Percentiles rank a stretch among this genome's conserved stretches.
Conservation (phyloP, 2,888 invertebrate genomes). For the Cryptus armator region DNA sequence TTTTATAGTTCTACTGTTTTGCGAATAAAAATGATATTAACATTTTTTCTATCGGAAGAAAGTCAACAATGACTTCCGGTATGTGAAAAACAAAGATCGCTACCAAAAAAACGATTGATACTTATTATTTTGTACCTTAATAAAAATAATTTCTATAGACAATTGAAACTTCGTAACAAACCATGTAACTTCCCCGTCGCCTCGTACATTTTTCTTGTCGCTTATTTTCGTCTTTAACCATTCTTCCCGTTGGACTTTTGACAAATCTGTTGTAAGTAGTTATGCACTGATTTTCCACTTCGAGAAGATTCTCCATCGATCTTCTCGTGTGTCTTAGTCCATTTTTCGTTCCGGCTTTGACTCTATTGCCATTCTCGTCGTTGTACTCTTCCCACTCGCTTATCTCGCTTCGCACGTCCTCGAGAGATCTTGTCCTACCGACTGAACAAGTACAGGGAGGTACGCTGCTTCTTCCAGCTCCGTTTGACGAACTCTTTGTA, state of each 20-base stretch:
- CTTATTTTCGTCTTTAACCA: conserved; percentile 73
- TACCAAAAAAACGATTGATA: not conserved
- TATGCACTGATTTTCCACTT: conserved; percentile 76
- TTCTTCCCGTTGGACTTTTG: conserved; percentile 73
- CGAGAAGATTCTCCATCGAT: conserved; percentile 90
- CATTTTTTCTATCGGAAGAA: too few species aligned
- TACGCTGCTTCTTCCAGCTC: conserved; percentile 74
- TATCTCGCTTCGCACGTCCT: conserved; percentile 90
- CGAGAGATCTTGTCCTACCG: conserved; percentile 89
- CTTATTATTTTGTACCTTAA: not conserved
- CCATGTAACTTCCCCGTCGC: conserved; percentile 83
- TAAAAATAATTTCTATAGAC: not conserved
- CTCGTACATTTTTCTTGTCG: conserved; percentile 76
- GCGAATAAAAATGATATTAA: too few species aligned
- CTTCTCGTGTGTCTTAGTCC: conserved; percentile 87
- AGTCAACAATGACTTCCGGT: too few species aligned
- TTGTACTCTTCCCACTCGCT: conserved; percentile 88
- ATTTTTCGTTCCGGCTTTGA: conserved; percentile 85
- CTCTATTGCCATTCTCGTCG: conserved; percentile 88
- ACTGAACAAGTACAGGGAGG: conserved; percentile 88
- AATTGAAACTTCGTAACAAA: conserved; percentile 66
- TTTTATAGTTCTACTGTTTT: too few species aligned
- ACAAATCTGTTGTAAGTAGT: conserved; percentile 76
- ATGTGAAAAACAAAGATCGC: not conserved
- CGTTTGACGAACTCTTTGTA: conserved; percentile 78